Base-by-base conservation (phyloP, 2,113 vertebrate genomes). In the Lepidothrix coronata region DNA sequence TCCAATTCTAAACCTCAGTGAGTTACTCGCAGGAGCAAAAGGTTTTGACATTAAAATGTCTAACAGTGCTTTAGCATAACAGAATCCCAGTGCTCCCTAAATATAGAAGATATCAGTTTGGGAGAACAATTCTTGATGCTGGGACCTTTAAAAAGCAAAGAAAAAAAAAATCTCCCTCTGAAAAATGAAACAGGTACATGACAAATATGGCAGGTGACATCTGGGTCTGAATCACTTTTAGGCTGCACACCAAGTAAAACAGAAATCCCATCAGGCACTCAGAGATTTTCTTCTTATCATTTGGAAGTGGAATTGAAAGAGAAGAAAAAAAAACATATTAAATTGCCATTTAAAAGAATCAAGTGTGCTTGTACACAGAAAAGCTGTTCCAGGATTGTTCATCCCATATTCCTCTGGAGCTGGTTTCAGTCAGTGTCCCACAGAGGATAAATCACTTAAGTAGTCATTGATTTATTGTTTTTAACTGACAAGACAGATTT, bases 141-240 rank as follows among this genome's bases (percentile, higher is more conserved):
- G n/a, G 23, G 46, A 96, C 25, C 17, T 86, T 68, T 28, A 8
- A 58, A 88, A 86, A 48, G 11, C 7, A 48, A 91, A 77, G 13
- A 57, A 9, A 46, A 77, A 77, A 41, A 41, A 58, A 35, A 13
- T 10, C 2, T 8, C 1, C 11, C 5, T 7, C 4, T 2, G 0
- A 6, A 52, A 66, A 52, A 67, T 8, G 35, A 33, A 70, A 48
- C 27, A n/a, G 3, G 24, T 48, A 48, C 14, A 51, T 5, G 49
- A n/a, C 14, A 55, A 75, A 37, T 22, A 55, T 1, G 16, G 49
- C 49, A 86, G 37, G 46, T 4, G 17, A 25, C 18, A 51, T 37
- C 44, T 48, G 39, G n/a, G 7, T 17, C 80, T 88, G 44, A 55
- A 83, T 8, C 58, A 62, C 46, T 80, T 78, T 25, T 80, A 13